Percentiles rank a stretch among this genome's conserved stretches.
Conservation (phyloP, 2,113 vertebrate genomes). For the Chaetorhynchus papuensis region DNA sequence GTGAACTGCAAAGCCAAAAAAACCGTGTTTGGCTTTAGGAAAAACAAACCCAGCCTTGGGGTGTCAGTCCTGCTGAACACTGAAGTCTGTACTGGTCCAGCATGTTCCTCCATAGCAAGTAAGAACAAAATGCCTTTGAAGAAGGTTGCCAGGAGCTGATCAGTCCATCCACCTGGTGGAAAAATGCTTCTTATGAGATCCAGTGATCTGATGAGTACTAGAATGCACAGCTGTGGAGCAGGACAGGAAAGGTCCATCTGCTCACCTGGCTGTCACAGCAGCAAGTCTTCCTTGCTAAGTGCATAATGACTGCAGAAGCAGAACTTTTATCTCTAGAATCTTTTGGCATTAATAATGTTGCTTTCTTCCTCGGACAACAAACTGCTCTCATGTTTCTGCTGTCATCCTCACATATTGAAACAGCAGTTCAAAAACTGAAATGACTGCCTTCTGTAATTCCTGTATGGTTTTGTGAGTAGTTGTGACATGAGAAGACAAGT, state of each 20-base stretch:
- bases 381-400: background rate
- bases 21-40: background rate
- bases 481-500: background rate
- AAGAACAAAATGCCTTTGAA: conserved; percentile 22
- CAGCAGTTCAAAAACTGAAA: background rate
- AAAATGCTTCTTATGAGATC: background rate
- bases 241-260: background rate
- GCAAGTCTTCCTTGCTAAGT: background rate
- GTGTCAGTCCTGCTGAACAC: background rate
- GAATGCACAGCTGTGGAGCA: background rate
- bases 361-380: background rate
- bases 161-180: background rate
- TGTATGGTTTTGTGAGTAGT: background rate
- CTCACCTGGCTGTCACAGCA: background rate
- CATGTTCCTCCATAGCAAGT: background rate
- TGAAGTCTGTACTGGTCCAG: background rate
- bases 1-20: background rate
- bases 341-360: background rate
- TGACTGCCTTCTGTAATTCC: background rate
- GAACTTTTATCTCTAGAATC: background rate
- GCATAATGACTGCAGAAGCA: background rate
- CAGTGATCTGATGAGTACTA: background rate
- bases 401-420: background rate
- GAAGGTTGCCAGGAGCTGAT: background rate
- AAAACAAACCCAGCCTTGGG: background rate